Base-by-base conservation (phyloP, 2,797 vertebrate species). In the Eospalax fontanierii region DNA sequence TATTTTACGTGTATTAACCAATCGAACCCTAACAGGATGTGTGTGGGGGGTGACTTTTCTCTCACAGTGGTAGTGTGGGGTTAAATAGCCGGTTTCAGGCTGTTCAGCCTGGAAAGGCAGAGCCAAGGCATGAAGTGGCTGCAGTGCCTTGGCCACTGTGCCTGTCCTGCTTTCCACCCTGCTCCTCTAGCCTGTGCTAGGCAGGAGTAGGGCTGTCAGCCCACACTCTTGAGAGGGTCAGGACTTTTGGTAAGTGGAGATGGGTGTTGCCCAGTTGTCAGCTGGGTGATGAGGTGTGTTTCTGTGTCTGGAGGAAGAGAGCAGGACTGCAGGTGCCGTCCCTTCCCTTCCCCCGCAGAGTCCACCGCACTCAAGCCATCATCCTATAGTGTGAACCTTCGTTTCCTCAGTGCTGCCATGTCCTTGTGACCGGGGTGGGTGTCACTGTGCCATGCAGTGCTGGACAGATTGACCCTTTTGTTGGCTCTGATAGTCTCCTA, bases 341-440 rank as follows among this genome's bases (percentile, higher is more conserved):
- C 6, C 15, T 7, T 16, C 7, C 9, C 0, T 3, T 6, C 30
- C n/a, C n/a, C n/a, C n/a, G n/a, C n/a, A n/a, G n/a, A n/a, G n/a
- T n/a, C n/a, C n/a, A n/a, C n/a, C n/a, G n/a, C n/a, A n/a, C n/a
- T n/a, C n/a, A n/a, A n/a, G n/a, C n/a, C n/a, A n/a, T n/a, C 19
- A 0, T 30, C n/a, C n/a, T 24, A 0, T 4, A 21, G 9, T 80
- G 16, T 21, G 57, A 59, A 0, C 4, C 40, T 71, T 16, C 4
- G 14, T 46, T 63, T 79, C 18, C n/a, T 57, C 12, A 22, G 22
- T 26, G 15, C n/a, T 11, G 22, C 40, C 33, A 1, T 15, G 12
- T 66, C 35, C 43, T 28, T 10, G n/a, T 24, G 35, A 35, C 11
- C 28, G 15, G 66, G 40, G 54, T 21, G 22, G 35, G 30, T 2